Base-by-base conservation (phyloP, 2,113 vertebrate genomes). In the Orthonyx spaldingii region DNA sequence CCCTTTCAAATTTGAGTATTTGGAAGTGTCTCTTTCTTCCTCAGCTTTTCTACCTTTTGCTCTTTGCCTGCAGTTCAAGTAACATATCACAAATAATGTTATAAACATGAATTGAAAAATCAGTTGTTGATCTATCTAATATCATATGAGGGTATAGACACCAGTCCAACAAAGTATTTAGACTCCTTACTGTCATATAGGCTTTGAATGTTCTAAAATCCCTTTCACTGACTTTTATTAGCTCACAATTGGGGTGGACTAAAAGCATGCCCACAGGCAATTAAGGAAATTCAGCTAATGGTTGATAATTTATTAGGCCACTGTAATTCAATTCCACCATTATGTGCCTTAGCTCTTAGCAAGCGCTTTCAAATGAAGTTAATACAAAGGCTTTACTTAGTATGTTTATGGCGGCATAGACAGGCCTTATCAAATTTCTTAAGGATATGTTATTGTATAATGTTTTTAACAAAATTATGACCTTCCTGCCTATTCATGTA, bases 201-300 rank as follows among this genome's bases (percentile, higher is more conserved):
- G 39, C 35, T 84, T 89, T 16, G 9, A 83, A 79, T 57, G n/a
- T 80, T 92, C 71, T 80, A 37, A 96, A 88, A 76, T 83, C 44
- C 60, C 50, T 74, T 94, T 76, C 50, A 63, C 42, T 86, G 86
- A 74, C 0, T 0, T 92, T 95, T 95, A 93, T 94, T 97, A 92
- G 70, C 92, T 93, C 46, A 90, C 66, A 93, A 90, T 66, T 88
- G 66, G 79, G 50, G 37, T 80, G 90, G 90, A 94, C 95, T 95
- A 95, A 97, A 97, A 97, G 94, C 95, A 93, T 86, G 71, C 85
- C 90, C 79, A 61, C 79, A 63, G 95, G 70, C 85, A 95, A 93
- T 94, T 97, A 97, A 96, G 95, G 83, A 94, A 97, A 96, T 96
- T 90, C 90, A 94, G 68, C 82, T 96, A 97, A 96, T 96, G 79